phyloP scores from a whole-genome alignment of 2,888 invertebrate genomes.

The Dolomedes plantarius region DNA sequence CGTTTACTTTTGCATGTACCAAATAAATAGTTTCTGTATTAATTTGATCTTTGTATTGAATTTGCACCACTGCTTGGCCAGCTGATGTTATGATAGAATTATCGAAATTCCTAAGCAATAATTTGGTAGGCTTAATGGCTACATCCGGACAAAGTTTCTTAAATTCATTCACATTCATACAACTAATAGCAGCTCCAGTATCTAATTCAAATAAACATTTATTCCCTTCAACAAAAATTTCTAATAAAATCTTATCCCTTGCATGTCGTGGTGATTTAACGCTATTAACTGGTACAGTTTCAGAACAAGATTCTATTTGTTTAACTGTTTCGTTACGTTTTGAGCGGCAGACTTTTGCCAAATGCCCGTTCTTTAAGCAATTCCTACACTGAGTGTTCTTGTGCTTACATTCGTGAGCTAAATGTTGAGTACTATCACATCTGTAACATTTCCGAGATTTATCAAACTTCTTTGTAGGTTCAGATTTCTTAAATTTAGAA shows the following conservation, averaged over 20 bases:
- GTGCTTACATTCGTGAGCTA: conserved; percentile 39
- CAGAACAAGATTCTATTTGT: conserved; percentile 27
- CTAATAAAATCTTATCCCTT: conserved; percentile 53
- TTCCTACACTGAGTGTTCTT: conserved; percentile 34
- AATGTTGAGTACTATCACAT: conserved; percentile 56
- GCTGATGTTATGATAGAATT: conserved; percentile 51
- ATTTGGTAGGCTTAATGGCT: conserved; percentile 55
- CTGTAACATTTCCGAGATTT: conserved; percentile 56
- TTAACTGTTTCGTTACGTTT: conserved; percentile 36
- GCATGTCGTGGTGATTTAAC: conserved; percentile 55
- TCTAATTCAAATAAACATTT: conserved; percentile 45
- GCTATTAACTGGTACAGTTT: conserved; percentile 45
- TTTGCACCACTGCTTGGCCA: conserved; percentile 49
- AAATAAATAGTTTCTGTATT: conserved; percentile 48
- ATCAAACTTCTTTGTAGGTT: conserved; percentile 44
- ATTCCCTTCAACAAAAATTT: conserved; percentile 47
- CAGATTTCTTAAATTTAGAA: conserved; percentile 49
- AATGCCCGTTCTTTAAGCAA: conserved; percentile 35
- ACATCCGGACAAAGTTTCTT: conserved; percentile 52
- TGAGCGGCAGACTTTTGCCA: conserved; percentile 31
- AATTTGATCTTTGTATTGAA: conserved; percentile 49
- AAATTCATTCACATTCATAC: conserved; percentile 45
- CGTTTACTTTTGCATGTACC: conserved; percentile 45
- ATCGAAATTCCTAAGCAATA: conserved; percentile 53
- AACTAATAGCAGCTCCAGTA: conserved; percentile 41